These are phyloP conservation scores for Drosophila tanythrix DNA, from an alignment of 2,888 invertebrate species.

Conservation along the genomic window DNA sequence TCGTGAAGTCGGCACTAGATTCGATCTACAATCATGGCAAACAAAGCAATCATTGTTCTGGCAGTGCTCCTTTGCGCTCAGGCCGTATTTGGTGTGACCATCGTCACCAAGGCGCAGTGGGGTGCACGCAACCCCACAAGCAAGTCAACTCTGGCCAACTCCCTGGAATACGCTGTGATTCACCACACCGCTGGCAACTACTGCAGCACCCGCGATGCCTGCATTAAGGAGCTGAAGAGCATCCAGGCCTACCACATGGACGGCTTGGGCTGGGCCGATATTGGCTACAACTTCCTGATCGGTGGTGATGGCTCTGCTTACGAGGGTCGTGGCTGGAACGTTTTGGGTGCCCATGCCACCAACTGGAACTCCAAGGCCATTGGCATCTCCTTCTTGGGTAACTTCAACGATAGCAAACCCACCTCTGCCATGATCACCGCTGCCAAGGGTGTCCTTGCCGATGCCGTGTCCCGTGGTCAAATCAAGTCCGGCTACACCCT, in stretches of 20 bases:
- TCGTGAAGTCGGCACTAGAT: neutral
- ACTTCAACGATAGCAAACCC: constrained; percentile 57
- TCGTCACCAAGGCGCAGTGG: constrained; percentile 66
- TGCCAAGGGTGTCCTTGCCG: constrained; percentile 68
- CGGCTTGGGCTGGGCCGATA: constrained; percentile 70
- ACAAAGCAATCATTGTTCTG: constrained; percentile 51
- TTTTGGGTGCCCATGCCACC: constrained; percentile 75
- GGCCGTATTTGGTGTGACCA: constrained; percentile 52
- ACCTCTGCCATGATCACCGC: constrained; percentile 62
- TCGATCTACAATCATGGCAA: constrained; percentile 51
- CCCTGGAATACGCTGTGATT: constrained; percentile 61
- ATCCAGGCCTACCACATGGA: constrained; percentile 79
- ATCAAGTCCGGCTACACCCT: constrained; percentile 55
- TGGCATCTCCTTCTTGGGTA: constrained; percentile 80
- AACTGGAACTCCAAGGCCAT: constrained; percentile 74
- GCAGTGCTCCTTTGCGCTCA: constrained; percentile 53
- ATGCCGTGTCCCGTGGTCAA: constrained; percentile 64
- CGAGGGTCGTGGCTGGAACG: constrained; percentile 76
- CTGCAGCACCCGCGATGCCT: constrained; percentile 60
- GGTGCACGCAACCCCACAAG: constrained; percentile 69
- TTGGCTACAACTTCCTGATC: constrained; percentile 77
- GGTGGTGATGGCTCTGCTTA: constrained; percentile 80
- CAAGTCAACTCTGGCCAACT: constrained; percentile 45
- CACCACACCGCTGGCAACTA: constrained; percentile 73
- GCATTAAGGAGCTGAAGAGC: constrained; percentile 62